These are phyloP conservation scores for Galagoides demidoff DNA, from an alignment of 2,797 vertebrate species.

Conservation along the genomic window DNA sequence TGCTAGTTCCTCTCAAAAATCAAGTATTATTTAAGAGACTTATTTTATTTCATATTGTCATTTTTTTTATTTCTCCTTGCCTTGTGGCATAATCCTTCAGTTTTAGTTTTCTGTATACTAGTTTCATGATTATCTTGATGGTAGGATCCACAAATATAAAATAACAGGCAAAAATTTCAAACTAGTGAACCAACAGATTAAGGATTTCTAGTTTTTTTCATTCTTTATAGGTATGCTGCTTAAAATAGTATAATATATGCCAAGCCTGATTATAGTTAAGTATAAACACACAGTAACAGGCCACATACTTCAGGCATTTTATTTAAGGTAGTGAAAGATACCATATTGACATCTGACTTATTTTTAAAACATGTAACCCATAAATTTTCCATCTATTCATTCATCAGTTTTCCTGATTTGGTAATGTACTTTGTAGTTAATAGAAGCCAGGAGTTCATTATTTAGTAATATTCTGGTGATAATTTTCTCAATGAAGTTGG, in stretches of 20 bases:
- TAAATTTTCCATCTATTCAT: conserved; percentile 11
- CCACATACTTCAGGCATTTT: conserved; percentile 12
- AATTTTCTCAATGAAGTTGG: conserved; percentile 47
- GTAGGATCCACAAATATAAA: conserved; percentile 46
- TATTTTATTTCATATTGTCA: conserved; percentile 18
- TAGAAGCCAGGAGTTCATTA: conserved; percentile 43
- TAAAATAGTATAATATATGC: conserved; percentile 35
- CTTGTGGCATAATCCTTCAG: conserved; percentile 5
- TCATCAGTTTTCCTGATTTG: conserved; percentile 56
- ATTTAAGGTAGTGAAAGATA: conserved; percentile 39
- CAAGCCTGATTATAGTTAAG: conserved; percentile 35
- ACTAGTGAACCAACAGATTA: conserved; percentile 48
- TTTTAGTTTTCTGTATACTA: conserved; percentile 43
- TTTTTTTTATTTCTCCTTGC: conserved; percentile 44
- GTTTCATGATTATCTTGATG: conserved; percentile 43
- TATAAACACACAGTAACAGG: conserved; percentile 35
- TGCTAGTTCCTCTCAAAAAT: conserved; percentile 44
- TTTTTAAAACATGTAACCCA: conserved; percentile 46
- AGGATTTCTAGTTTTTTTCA: conserved; percentile 36
- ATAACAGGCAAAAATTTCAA: conserved; percentile 39
- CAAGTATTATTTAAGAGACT: background rate
- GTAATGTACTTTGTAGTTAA: conserved; percentile 35
- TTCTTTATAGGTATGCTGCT: conserved; percentile 49
- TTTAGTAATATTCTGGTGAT: conserved; percentile 44
- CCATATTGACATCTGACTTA: conserved; percentile 39